Evolutionary conservation across 2,113 vertebrate species (phyloP), one percentile per base, ranked within the genome.

Genomic region (Oplegnathus fasciatus): DNA sequence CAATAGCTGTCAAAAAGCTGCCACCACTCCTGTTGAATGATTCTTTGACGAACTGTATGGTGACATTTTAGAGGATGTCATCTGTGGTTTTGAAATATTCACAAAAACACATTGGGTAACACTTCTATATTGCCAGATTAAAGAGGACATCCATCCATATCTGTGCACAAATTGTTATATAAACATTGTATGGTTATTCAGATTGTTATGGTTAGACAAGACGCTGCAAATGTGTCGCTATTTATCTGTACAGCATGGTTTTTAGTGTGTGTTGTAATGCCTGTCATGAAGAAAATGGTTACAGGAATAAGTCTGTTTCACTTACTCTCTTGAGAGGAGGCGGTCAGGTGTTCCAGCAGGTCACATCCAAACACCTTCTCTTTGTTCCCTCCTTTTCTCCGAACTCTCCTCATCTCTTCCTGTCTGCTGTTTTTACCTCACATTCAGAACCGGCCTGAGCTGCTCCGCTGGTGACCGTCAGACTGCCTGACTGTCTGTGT

Each of bases 281-380:
- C 2, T 6, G 50, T 55, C 14, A 18, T 54, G 8, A 2, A 42
- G 46, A 15, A 66, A 74, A 46, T 50, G 71, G 46, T 17, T 2
- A 60, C 15, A 67, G 52, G 24, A 40, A 58, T 30, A 26, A 26
- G 5, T 71, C 11, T 24, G 1, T 60, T n/a, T 60, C n/a, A 92
- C 95, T 97, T 92, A 99, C 98, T 95, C 7, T 98, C 97, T 60
- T 97, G 96, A 66, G 91, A 93, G 1, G 97, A 96, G 65, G 93
- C 76, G 18, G 88, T 91, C 20, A 99, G 95, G 44, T 98, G 97
- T 68, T 98, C 96, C 78, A 94, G 58, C 68, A 99, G 92, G 87
- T 99, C 97, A 67, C 98, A 99, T 77, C 98, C 98, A 78, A 99
- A 99, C 72, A 99, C 97, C 34, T 96, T 96, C 26, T 99, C 97